These are phyloP conservation scores for Arothron firmamentum DNA, from an alignment of 2,113 vertebrate species.

Conservation along the genomic window DNA sequence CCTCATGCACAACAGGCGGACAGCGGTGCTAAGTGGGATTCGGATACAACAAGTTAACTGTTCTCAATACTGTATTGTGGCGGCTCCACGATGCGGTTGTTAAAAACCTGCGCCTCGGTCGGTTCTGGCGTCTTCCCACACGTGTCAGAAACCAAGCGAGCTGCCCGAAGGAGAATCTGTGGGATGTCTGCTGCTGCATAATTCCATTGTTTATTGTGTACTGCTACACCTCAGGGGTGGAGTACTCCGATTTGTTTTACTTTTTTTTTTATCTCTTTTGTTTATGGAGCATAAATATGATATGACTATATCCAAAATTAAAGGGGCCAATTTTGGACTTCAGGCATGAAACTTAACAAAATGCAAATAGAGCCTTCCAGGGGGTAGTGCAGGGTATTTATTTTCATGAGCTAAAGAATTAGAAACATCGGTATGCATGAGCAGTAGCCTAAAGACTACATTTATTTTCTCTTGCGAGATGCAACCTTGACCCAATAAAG, in stretches of 20 bases:
- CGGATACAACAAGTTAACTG: constrained; percentile 22
- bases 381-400: constrained; percentile 35
- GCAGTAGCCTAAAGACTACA: constrained; percentile 1
- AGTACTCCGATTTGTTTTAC: constrained; percentile 38
- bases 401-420: constrained; percentile 21
- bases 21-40: constrained; percentile 33
- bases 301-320: constrained; percentile 50
- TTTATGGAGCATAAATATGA: constrained; percentile 64
- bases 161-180: constrained; percentile 42
- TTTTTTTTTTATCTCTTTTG: constrained; percentile 28
- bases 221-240: constrained; percentile 42
- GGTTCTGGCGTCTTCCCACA: constrained; percentile 44
- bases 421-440: constrained; percentile 1
- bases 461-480: neutral
- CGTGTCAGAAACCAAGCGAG: constrained; percentile 42
- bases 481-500: constrained; percentile 1
- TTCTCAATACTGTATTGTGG: constrained; percentile 6
- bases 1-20: constrained; percentile 11
- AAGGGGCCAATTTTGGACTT: constrained; percentile 34
- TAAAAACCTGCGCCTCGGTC: constrained; percentile 35
- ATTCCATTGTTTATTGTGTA: constrained; percentile 61
- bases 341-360: constrained; percentile 33
- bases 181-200: constrained; percentile 40
- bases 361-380: constrained; percentile 42
- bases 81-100: constrained; percentile 32